phyloP scores from a whole-genome alignment of 2,888 invertebrate genomes.

The Prosopocoilus inquinatus region DNA sequence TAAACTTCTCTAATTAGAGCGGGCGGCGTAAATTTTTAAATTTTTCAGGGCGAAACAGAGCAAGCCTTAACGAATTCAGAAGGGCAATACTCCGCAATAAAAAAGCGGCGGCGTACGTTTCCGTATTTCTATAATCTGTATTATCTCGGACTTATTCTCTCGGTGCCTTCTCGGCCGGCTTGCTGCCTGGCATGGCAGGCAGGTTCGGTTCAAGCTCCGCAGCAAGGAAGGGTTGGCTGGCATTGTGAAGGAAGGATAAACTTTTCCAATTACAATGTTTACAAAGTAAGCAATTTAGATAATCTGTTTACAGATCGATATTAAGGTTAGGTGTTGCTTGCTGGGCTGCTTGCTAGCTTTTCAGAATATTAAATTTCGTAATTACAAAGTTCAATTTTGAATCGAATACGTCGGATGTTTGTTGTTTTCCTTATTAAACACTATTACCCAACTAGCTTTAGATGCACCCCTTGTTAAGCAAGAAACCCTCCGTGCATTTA shows the following conservation, averaged over 20 bases:
- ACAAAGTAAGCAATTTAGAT: slow-evolving; percentile 48
- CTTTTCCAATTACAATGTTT: slow-evolving; percentile 48
- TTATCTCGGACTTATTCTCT: slow-evolving; percentile 20
- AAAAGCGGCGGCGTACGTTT: no score
- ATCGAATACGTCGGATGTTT: slow-evolving; percentile 37
- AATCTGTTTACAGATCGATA: slow-evolving; percentile 46
- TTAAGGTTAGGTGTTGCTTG: slow-evolving; percentile 39
- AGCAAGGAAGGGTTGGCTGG: slow-evolving; percentile 18
- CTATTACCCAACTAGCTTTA: not conserved
- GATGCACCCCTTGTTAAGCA: not conserved
- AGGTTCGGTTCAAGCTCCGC: not conserved
- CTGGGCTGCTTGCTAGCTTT: slow-evolving; percentile 28
- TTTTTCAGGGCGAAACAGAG: no score
- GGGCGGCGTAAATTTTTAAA: no score
- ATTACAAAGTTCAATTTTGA: slow-evolving; percentile 38
- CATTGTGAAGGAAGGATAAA: slow-evolving; percentile 34
- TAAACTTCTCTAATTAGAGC: no score
- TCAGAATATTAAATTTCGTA: slow-evolving; percentile 40
- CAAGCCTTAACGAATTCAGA: no score
- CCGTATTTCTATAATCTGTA: slow-evolving; percentile 26
- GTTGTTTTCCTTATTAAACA: slow-evolving; percentile 30
- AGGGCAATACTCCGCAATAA: no score
- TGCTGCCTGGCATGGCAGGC: no score
- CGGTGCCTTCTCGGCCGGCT: not conserved
- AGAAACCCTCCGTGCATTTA: no score